Conservation (phyloP, 2,888 invertebrate genomes). For the Calameuta filiformis region DNA sequence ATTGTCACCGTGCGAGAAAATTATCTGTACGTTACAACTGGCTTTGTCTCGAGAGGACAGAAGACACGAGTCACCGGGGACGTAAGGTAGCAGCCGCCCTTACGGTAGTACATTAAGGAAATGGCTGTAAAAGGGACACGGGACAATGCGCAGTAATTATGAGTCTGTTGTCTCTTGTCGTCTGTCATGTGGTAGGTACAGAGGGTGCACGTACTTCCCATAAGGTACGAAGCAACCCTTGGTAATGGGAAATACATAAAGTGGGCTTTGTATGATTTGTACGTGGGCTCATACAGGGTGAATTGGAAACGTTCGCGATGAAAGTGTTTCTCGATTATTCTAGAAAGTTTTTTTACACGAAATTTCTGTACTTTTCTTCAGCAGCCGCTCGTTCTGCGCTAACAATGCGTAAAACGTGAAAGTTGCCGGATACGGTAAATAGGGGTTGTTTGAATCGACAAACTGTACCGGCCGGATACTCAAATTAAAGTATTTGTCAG, state of each 20-base stretch:
- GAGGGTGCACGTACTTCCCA: neutral
- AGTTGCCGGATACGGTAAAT: neutral
- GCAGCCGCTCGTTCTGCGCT: neutral
- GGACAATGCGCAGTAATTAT: conserved; percentile 3
- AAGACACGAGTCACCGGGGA: neutral
- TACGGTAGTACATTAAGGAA: neutral
- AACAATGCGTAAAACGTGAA: neutral
- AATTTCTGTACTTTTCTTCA: neutral
- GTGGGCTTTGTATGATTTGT: neutral
- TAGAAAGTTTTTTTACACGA: neutral
- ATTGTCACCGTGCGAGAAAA: neutral
- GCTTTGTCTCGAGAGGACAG: neutral
- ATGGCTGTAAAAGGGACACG: neutral
- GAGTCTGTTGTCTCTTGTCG: neutral
- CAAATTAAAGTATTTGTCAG: neutral
- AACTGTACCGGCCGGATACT: neutral
- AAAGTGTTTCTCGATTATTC: neutral
- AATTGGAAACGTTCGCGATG: neutral
- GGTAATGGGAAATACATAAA: neutral
- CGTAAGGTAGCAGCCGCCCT: neutral
- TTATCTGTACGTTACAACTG: neutral
- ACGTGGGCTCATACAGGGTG: neutral
- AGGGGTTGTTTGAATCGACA: neutral
- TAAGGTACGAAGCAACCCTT: neutral
- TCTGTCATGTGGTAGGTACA: neutral